Evolutionary conservation across 2,113 vertebrate genomes (phyloP).

Genomic region (Terrapene triunguis): DNA sequence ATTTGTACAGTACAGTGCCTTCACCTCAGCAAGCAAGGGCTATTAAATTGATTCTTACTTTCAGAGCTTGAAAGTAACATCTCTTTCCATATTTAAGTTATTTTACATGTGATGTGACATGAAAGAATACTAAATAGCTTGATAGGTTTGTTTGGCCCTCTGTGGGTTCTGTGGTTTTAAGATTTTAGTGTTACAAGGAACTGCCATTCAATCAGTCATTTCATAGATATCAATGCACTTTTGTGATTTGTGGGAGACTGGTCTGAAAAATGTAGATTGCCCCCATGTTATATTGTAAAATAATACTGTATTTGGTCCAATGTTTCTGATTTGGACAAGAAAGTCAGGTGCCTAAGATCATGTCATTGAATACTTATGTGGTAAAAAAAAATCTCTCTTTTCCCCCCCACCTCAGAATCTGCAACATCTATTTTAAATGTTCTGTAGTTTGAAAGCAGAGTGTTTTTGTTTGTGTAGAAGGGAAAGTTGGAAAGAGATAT

Average conservation of each 20-base stretch:
- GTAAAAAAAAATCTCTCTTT: no score
- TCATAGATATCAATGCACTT: not conserved
- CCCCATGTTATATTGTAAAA: not conserved
- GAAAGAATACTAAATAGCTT: not conserved
- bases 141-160: not conserved
- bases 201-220: not conserved
- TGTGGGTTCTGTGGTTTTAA: not conserved
- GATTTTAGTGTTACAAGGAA: not conserved
- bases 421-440: not conserved
- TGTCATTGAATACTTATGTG: constrained; percentile 3
- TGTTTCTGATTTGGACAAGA: not conserved
- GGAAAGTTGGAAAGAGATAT: not conserved
- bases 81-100: not conserved
- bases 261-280: not conserved
- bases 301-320: not conserved
- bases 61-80: not conserved
- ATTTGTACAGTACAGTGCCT: not conserved
- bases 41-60: not conserved
- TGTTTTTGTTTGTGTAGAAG: not conserved
- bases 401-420: not conserved
- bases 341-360: constrained; percentile 7
- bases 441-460: constrained; percentile 18
- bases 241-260: not conserved
- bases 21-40: not conserved
- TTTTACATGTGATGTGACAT: not conserved